A percentile compares a stretch with the other conserved stretches of the same genome.
phyloP scores from a whole-genome alignment of 1,140 invertebrate species.

The Sinonovacula constricta region DNA sequence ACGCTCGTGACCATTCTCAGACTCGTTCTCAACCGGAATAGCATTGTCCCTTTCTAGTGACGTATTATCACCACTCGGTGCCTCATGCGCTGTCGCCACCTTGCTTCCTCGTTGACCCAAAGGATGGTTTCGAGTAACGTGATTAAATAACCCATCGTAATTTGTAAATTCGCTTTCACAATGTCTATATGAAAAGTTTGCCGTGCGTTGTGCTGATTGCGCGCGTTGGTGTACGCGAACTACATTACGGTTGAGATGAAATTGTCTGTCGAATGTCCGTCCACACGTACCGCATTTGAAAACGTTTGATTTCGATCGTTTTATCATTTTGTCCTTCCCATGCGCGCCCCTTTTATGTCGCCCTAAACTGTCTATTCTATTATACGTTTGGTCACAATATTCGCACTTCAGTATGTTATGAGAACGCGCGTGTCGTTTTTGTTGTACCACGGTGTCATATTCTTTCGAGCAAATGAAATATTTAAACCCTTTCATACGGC shows the following conservation, averaged over 20 bases:
- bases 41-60: neutral
- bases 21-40: neutral
- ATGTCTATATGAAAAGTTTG: neutral
- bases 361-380: neutral
- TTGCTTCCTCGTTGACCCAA: neutral
- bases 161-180: conserved; percentile 14
- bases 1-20: neutral
- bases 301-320: neutral
- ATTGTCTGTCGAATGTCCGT: conserved; percentile 1
- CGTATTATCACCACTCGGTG: neutral
- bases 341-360: neutral
- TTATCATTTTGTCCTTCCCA: neutral
- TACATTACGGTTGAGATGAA: neutral
- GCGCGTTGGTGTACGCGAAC: neutral
- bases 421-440: neutral
- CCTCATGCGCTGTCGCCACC: too few species aligned
- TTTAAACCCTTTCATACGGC: neutral
- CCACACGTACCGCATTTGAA: conserved; percentile 14
- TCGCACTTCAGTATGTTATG: neutral
- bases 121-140: neutral
- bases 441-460: neutral
- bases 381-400: neutral
- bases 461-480: neutral
- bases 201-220: neutral
- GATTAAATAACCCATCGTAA: neutral